Conservation (phyloP, 2,888 invertebrate species). For the Platynereis dumerilii region DNA sequence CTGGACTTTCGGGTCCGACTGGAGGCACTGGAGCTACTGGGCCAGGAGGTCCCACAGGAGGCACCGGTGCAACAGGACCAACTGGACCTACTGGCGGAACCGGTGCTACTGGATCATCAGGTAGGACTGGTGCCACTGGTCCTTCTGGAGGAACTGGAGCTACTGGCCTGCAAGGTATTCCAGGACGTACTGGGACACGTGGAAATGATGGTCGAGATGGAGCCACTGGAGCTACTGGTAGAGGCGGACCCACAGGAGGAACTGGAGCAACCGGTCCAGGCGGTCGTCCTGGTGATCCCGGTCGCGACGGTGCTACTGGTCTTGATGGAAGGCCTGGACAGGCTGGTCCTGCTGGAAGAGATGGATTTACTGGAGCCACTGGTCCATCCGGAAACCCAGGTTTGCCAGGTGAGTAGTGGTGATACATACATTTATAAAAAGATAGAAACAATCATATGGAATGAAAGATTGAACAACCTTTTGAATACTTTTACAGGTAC, state of each 20-base stretch:
- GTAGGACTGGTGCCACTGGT: slow-evolving; percentile 14
- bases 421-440: slow-evolving; percentile 17
- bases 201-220: slow-evolving; percentile 15
- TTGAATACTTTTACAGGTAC: slow-evolving; percentile 16
- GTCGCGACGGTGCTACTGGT: slow-evolving; percentile 9
- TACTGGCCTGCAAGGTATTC: neutral
- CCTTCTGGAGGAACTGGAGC: neutral
- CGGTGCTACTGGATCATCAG: slow-evolving; percentile 12
- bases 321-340: too few species aligned
- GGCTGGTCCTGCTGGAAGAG: slow-evolving; percentile 13
- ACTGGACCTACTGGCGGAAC: slow-evolving; percentile 19
- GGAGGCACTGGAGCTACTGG: slow-evolving; percentile 23
- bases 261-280: slow-evolving; percentile 23
- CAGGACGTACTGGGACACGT: slow-evolving; percentile 4
- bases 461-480: too few species aligned
- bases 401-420: slow-evolving; percentile 22
- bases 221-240: slow-evolving; percentile 18
- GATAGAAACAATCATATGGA: neutral
- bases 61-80: slow-evolving; percentile 21
- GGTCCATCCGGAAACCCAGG: slow-evolving; percentile 26
- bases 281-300: slow-evolving; percentile 12
- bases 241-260: neutral
- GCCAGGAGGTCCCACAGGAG: slow-evolving; percentile 15
- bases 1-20: slow-evolving; percentile 24
- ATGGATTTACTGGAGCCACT: slow-evolving; percentile 21